A percentile compares a stretch with the other conserved stretches of the same genome.
Evolutionary conservation across 2,888 invertebrate species (phyloP).

Genomic region (Conistra vaccinii): DNA sequence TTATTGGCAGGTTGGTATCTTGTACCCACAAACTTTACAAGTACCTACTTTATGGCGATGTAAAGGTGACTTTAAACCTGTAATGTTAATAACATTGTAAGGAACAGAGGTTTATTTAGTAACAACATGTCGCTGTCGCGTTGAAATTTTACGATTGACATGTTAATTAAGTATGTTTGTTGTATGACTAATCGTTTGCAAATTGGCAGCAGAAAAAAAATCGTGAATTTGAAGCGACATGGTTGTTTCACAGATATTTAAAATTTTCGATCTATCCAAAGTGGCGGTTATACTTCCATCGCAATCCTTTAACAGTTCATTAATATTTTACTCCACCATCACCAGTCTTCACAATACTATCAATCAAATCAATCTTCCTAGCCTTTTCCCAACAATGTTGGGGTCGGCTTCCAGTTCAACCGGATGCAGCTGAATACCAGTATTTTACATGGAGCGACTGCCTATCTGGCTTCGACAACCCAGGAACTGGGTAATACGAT

Average conservation of each 20-base stretch:
- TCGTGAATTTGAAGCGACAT: too few relatives aligned
- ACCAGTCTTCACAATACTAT: too few relatives aligned
- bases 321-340: not conserved
- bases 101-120: not conserved
- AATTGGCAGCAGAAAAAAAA: not conserved
- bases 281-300: not conserved
- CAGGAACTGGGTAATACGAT: too few relatives aligned
- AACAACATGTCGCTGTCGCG: slow-evolving; percentile 9
- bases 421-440: too few relatives aligned
- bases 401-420: too few relatives aligned
- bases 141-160: slow-evolving; percentile 15
- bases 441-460: too few relatives aligned
- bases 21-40: not conserved
- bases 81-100: slow-evolving; percentile 9
- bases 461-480: too few relatives aligned
- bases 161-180: not conserved
- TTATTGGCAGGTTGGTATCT: slow-evolving; percentile 44
- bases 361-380: too few relatives aligned
- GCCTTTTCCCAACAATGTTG: too few relatives aligned
- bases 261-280: not conserved
- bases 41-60: slow-evolving; percentile 13
- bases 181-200: not conserved
- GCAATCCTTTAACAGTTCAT: not conserved
- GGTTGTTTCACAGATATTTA: not conserved
- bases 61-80: slow-evolving; percentile 15